Evolutionary conservation across 2,888 invertebrate species (phyloP).

Genomic region (Baccha elongata): DNA sequence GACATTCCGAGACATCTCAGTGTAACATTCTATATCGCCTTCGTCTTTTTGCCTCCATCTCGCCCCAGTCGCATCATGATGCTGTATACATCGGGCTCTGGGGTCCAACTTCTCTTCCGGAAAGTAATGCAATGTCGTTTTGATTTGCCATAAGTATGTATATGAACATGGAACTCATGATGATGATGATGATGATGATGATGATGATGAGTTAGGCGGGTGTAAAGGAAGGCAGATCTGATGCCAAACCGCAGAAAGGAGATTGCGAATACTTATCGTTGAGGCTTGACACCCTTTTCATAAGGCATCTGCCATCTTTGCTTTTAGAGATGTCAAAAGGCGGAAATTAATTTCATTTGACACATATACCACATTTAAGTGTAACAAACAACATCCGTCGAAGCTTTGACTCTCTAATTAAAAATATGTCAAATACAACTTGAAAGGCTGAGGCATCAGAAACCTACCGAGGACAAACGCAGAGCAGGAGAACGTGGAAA

Average conservation of each 20-base stretch:
- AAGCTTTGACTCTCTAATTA: slow-evolving; percentile 69
- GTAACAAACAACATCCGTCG: slow-evolving; percentile 68
- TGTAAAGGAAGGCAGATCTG: background rate
- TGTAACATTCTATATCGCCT: slow-evolving; percentile 44
- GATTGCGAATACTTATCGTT: slow-evolving; percentile 70
- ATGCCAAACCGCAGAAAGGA: slow-evolving; percentile 56
- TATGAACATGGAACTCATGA: background rate
- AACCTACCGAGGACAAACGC: background rate
- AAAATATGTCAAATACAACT: slow-evolving; percentile 68
- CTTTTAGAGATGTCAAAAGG: slow-evolving; percentile 63
- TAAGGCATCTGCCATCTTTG: slow-evolving; percentile 54
- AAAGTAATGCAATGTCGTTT: slow-evolving; percentile 66
- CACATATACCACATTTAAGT: slow-evolving; percentile 69
- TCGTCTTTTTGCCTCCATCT: slow-evolving; percentile 2
- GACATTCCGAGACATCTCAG: slow-evolving; percentile 56
- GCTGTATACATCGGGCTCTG: background rate
- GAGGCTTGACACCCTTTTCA: slow-evolving; percentile 61
- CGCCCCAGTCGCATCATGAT: background rate
- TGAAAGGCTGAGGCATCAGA: slow-evolving; percentile 3
- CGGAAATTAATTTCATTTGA: slow-evolving; percentile 72
- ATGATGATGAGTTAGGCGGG: slow-evolving; percentile 1
- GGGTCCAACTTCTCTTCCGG: slow-evolving; percentile 63
- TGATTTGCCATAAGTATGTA: slow-evolving; percentile 65
- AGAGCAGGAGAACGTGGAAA: background rate
- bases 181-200: slow-evolving; percentile 22